Evolutionary conservation across 2,888 invertebrate genomes (phyloP), one percentile per base, ranked within the genome.

Genomic region (Odontomyia ornata): DNA sequence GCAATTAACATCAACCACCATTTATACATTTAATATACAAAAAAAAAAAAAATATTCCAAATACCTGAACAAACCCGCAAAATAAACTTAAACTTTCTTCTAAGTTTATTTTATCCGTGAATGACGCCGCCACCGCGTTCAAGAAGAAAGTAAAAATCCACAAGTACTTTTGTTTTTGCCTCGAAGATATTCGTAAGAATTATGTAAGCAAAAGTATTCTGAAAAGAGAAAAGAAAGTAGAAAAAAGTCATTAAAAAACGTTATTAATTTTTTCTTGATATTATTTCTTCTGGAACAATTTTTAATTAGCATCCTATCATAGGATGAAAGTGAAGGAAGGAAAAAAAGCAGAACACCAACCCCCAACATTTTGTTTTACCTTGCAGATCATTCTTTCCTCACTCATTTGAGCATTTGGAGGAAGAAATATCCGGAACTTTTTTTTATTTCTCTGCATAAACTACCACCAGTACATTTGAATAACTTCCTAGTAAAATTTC

Each of bases 201-300:
- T 43, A 13, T 13, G 13, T 9, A 43, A 13, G 43, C 43, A 9
- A 43, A 43, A 43, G 13, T 43, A 43, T 43, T 7, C 7, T 13
- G 43, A 43, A 43, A n/a, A n/a, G n/a, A n/a, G n/a, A n/a, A n/a
- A n/a, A n/a, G n/a, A n/a, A n/a, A n/a, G n/a, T n/a, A n/a, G 5
- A 30, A 27, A 30, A 64, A 64, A 64, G 64, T 28, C 64, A 64
- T 64, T 64, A 64, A 64, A n/a, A 64, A 64, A 64, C 64, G 27
- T 64, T 28, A 28, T 64, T 64, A 64, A 64, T 64, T 64, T 64
- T 30, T n/a, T 18, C 5, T n/a, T n/a, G n/a, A n/a, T n/a, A n/a
- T n/a, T n/a, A n/a, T 18, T 62, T n/a, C 25, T 25, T 62, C n/a
- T 25, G 7, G 62, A 25, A 25, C 23, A 11, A 23, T n/a, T 62